Percentiles rank a stretch among this genome's conserved stretches.
phyloP scores from a whole-genome alignment of 2,113 vertebrate genomes.

The Uria aalge region DNA sequence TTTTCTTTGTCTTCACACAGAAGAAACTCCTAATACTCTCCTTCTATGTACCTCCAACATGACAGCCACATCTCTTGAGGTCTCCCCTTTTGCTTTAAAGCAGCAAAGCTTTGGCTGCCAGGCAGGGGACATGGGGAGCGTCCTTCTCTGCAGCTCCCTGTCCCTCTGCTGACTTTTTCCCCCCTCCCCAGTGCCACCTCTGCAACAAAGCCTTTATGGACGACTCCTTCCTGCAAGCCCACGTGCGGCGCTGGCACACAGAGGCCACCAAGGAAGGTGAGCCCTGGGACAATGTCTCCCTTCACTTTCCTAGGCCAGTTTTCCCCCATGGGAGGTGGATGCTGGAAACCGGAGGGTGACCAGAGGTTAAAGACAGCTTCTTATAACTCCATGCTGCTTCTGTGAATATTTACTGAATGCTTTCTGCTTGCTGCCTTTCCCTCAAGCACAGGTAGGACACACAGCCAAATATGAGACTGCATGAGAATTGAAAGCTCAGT shows the following conservation, averaged over 20 bases:
- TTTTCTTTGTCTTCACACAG: neutral
- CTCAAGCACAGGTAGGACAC: neutral
- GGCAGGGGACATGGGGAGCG: neutral
- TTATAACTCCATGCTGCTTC: neutral
- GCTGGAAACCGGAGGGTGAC: neutral
- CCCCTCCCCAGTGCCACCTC: slow-evolving; percentile 69
- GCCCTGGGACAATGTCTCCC: neutral
- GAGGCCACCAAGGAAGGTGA: slow-evolving; percentile 61
- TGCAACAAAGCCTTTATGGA: slow-evolving; percentile 80
- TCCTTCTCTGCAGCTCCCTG: neutral
- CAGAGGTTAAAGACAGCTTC: neutral
- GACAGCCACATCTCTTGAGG: neutral
- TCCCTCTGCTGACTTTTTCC: neutral
- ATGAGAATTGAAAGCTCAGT: neutral
- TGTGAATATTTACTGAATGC: neutral
- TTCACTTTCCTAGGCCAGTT: neutral
- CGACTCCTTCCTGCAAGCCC: slow-evolving; percentile 71
- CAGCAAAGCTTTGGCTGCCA: neutral
- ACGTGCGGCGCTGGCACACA: slow-evolving; percentile 68
- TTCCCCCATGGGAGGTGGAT: neutral
- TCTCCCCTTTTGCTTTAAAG: neutral
- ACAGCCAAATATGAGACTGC: rapidly evolving
- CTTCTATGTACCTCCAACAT: neutral
- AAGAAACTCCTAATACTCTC: neutral
- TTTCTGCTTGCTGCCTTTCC: neutral